phyloP scores from a whole-genome alignment of 2,888 invertebrate genomes.

The Nemoura dubitans region DNA sequence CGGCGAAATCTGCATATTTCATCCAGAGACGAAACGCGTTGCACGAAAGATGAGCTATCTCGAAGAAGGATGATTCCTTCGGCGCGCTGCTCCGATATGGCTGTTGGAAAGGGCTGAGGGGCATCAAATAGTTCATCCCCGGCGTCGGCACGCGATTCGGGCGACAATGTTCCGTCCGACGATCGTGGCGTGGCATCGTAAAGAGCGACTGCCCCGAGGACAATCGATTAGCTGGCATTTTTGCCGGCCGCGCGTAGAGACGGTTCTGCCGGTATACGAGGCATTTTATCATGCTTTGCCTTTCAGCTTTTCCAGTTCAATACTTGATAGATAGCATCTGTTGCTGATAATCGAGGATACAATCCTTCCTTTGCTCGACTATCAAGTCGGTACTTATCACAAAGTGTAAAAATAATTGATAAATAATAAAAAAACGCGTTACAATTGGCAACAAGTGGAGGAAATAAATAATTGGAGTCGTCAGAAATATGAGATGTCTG shows the following conservation, averaged over 20 bases:
- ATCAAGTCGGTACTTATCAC: background rate
- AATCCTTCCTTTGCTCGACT: background rate
- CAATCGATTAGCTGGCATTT: background rate
- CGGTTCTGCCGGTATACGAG: background rate
- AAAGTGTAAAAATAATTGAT: background rate
- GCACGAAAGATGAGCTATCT: background rate
- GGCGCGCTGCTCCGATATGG: background rate
- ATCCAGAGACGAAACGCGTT: background rate
- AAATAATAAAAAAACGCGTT: background rate
- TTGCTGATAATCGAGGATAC: background rate
- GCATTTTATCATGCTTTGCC: background rate
- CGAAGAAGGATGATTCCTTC: background rate
- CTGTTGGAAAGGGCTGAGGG: background rate
- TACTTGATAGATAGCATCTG: background rate
- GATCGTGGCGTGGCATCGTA: background rate
- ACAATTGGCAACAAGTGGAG: conserved; percentile 12
- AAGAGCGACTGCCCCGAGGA: background rate
- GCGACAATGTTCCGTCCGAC: background rate
- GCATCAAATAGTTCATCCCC: background rate
- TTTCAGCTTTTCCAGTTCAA: too few species aligned
- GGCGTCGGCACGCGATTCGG: background rate
- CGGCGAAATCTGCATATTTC: background rate
- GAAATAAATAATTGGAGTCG: background rate
- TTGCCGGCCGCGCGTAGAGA: background rate
- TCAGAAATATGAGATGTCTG: background rate